phyloP scores from a whole-genome alignment of 2,797 vertebrate genomes.

The Tokudaia muenninki region DNA sequence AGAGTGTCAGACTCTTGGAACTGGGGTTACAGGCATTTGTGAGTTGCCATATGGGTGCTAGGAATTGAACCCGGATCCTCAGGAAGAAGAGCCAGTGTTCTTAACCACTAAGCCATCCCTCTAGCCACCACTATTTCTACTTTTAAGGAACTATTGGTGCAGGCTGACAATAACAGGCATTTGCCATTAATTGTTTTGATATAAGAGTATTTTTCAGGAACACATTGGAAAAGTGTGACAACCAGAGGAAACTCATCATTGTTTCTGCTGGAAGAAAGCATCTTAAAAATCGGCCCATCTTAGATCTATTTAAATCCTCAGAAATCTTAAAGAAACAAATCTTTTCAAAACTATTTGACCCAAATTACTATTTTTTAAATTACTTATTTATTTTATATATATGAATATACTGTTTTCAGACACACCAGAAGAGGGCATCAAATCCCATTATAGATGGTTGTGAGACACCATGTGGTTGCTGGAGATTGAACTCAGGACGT shows the following conservation, averaged over 20 bases:
- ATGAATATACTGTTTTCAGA: neutral
- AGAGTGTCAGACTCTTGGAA: neutral
- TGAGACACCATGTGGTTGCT: neutral
- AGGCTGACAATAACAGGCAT: neutral
- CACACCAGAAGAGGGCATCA: neutral
- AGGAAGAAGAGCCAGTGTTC: neutral
- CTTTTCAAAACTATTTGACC: slow-evolving; percentile 27
- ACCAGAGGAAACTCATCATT: neutral
- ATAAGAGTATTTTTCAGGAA: neutral
- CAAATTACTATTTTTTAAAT: neutral
- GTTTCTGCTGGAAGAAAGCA: slow-evolving; percentile 18
- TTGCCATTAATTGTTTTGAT: neutral
- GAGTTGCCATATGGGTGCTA: neutral
- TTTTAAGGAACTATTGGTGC: neutral
- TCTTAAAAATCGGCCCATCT: neutral
- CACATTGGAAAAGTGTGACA: neutral
- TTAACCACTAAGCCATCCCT: neutral
- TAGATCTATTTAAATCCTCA: neutral
- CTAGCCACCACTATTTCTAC: neutral
- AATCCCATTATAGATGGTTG: neutral
- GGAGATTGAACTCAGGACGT: neutral
- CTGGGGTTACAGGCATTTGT: neutral
- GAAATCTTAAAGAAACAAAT: slow-evolving; percentile 18
- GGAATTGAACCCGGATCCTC: neutral
- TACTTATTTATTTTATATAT: neutral